These are phyloP conservation scores for Chirona hameri DNA, from an alignment of 2,888 invertebrate species.

Conservation along the genomic window DNA sequence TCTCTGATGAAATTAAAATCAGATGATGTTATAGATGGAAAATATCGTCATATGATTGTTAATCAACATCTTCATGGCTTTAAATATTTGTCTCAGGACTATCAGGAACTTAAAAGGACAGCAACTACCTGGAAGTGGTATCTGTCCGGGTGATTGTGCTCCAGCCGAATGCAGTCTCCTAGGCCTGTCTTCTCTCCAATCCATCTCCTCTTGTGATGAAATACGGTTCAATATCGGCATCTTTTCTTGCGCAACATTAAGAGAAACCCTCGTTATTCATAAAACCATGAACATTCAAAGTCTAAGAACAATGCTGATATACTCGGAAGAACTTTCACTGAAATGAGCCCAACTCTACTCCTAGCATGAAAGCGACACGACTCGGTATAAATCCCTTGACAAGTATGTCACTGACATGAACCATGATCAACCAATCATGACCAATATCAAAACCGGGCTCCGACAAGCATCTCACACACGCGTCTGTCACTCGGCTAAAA, in stretches of 20 bases:
- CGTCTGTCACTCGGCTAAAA: not conserved
- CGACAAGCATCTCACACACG: not conserved
- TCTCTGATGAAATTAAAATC: no score
- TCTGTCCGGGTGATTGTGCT: not conserved
- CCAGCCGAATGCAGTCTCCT: not conserved
- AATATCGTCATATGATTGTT: no score
- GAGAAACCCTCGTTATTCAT: not conserved
- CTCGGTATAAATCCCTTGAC: not conserved
- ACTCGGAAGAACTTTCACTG: slow-evolving; percentile 9
- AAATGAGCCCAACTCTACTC: not conserved
- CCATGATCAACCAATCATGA: not conserved
- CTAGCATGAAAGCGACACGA: not conserved
- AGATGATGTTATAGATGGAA: no score
- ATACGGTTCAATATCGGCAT: no score
- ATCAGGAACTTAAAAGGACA: no score
- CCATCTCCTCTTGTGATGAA: no score
- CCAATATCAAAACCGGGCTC: slow-evolving; percentile 5
- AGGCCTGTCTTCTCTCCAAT: not conserved
- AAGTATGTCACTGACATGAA: not conserved
- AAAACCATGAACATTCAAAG: not conserved
- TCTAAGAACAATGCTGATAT: slow-evolving; percentile 8
- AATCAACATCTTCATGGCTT: no score
- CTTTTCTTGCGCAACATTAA: not conserved
- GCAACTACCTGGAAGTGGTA: no score
- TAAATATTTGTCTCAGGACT: no score